phyloP scores from a whole-genome alignment of 2,113 vertebrate species.

The Embiotoca jacksoni region DNA sequence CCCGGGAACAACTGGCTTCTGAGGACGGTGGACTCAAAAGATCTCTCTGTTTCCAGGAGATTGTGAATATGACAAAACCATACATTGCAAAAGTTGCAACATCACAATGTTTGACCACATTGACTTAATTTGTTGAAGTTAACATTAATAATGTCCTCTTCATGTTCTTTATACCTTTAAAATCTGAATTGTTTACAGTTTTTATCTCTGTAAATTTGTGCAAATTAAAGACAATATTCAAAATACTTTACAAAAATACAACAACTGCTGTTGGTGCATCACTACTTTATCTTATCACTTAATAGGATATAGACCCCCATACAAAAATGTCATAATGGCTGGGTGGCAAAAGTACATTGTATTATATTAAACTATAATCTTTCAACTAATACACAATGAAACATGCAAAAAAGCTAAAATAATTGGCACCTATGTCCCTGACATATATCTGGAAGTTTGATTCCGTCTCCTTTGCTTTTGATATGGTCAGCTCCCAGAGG shows the following conservation, averaged over 20 bases:
- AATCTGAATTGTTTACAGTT: background rate
- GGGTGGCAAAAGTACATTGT: too few species aligned
- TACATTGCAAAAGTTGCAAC: background rate
- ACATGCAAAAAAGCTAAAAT: too few species aligned
- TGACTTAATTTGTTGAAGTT: background rate
- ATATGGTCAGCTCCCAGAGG: constrained; percentile 15
- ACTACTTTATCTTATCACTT: too few species aligned
- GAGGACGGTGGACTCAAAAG: background rate
- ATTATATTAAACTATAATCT: too few species aligned
- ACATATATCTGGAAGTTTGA: background rate
- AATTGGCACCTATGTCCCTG: background rate
- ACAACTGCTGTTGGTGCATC: too few species aligned
- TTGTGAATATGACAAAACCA: constrained; percentile 7
- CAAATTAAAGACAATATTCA: too few species aligned
- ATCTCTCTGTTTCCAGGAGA: background rate
- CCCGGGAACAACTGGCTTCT: constrained; percentile 23
- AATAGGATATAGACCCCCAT: too few species aligned
- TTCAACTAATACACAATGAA: too few species aligned
- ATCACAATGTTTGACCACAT: background rate
- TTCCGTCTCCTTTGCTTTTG: background rate
- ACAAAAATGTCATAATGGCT: too few species aligned
- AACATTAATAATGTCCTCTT: background rate
- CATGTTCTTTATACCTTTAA: background rate
- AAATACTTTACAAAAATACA: too few species aligned
- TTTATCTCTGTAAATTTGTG: too few species aligned